Base-by-base conservation (phyloP, 2,888 invertebrate species). In the Athrips mouffetella region DNA sequence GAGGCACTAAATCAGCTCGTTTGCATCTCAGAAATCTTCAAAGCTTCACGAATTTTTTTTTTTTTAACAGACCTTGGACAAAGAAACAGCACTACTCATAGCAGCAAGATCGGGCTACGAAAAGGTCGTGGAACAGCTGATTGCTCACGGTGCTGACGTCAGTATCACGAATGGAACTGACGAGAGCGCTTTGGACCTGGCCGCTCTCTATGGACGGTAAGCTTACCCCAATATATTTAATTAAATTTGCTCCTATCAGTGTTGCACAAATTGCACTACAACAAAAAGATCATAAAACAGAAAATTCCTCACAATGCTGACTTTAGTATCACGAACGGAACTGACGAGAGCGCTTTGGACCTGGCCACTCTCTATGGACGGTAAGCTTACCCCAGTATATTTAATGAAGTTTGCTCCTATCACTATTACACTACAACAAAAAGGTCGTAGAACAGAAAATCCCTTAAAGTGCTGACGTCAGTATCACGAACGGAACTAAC, bases 61-160 rank as follows among this genome's bases (percentile, higher is more conserved):
- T 10, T 11, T 11, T 13, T 16, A 30, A 11, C 66, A 87, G 96
- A 96, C 96, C 45, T 92, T 93, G 67, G 94, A 96, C 80, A 94
- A 95, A 68, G 97, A 98, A 80, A 97, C 98, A 39, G 96, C 98
- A 8, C 89, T 98, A 62, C 96, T 98, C 70, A 96, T 95, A 78
- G 98, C 98, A 3, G 95, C 97, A 21, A 96, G 97, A 78, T 97
- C 96, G 80, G 98, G 98, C 5, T 96, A 97, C 80, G 94, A 94
- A 46, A 92, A 92, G 47, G 95, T 97, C 41, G 94, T 98, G 46
- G 91, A 92, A 39, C 91, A 95, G 67, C 91, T 98, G 60, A 86
- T 98, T 60, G 92, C 94, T 63, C 92, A 94, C 69, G 94, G 94
- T 53, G 97, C 97, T 63, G 96, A 98, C 89, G 96, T 97, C 37